Conservation (phyloP, 2,113 vertebrate species). For the Marmota flaviventris region DNA sequence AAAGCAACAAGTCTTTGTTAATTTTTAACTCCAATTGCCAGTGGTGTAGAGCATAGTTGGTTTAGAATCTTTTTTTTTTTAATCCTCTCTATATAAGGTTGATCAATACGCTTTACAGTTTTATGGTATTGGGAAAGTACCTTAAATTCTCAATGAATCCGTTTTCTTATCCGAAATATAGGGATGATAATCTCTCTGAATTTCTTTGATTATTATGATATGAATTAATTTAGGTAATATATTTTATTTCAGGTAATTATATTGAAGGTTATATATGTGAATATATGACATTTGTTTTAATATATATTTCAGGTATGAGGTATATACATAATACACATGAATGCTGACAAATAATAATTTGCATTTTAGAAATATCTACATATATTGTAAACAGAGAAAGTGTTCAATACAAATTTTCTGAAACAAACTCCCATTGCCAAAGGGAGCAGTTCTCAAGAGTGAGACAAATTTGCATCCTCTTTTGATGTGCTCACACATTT, state of each 20-base stretch:
- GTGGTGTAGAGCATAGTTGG: not conserved
- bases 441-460: not conserved
- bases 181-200: not conserved
- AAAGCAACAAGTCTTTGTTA: not conserved
- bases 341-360: constrained; percentile 8
- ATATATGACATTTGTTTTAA: not conserved
- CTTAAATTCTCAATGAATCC: not conserved
- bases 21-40: not conserved
- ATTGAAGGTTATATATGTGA: not conserved
- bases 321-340: not conserved
- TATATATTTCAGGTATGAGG: not conserved
- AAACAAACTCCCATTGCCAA: not conserved
- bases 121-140: not conserved
- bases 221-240: not conserved
- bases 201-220: not conserved
- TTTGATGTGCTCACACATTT: not conserved
- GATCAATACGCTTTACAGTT: not conserved
- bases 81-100: not conserved
- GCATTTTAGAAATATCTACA: not conserved
- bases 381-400: not conserved
- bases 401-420: not conserved
- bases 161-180: not conserved
- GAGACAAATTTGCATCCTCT: not conserved
- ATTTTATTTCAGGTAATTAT: not conserved
- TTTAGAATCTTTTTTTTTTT: not conserved